A percentile compares a stretch with the other conserved stretches of the same genome.
Conservation (phyloP, 2,113 vertebrate genomes). For the Neolamprologus brichardi region DNA sequence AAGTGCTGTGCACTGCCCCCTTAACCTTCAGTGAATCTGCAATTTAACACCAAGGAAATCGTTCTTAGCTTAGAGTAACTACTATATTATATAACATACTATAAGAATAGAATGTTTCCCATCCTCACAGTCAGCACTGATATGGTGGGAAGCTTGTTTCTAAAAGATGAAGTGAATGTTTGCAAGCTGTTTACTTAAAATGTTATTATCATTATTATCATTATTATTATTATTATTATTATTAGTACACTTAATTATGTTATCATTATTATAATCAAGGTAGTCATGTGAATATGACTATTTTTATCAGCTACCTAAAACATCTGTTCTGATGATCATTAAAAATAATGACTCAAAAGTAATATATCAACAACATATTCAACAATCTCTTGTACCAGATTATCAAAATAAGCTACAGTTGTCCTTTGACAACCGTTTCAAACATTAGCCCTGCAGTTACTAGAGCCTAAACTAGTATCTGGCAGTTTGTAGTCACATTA, state of each 20-base stretch:
- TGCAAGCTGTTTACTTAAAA: background rate
- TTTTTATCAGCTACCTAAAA: background rate
- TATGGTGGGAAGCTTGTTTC: background rate
- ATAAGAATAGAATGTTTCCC: background rate
- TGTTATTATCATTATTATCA: background rate
- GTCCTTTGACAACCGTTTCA: background rate
- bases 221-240: accelerated
- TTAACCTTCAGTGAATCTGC: background rate
- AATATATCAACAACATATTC: background rate
- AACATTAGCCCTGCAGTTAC: background rate
- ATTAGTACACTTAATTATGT: background rate
- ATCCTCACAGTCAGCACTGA: background rate
- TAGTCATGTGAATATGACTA: background rate
- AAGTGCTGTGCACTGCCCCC: background rate
- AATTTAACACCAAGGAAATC: background rate
- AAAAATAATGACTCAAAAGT: background rate
- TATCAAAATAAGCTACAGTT: background rate
- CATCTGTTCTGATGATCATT: background rate
- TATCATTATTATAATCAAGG: background rate
- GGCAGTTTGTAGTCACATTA: background rate
- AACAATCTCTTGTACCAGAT: background rate
- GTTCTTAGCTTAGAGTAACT: background rate
- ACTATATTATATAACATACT: background rate
- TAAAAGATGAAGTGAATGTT: background rate
- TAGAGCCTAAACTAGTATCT: background rate